phyloP scores from a whole-genome alignment of 2,113 vertebrate species.

The Pedionomus torquatus region DNA sequence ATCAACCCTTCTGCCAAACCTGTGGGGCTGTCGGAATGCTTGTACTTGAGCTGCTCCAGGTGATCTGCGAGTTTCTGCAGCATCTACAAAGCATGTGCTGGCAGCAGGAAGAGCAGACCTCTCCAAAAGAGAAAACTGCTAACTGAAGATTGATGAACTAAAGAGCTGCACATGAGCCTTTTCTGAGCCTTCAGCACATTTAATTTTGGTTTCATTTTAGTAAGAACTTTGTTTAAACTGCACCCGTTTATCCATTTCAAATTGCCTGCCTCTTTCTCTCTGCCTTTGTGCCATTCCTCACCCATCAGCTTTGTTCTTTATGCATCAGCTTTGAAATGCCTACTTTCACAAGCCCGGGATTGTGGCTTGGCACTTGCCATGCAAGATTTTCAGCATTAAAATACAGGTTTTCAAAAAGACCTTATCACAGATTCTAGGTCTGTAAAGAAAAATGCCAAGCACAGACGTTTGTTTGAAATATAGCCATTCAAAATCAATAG shows the following conservation, averaged over 20 bases:
- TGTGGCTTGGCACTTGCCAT: neutral
- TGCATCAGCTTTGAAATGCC: neutral
- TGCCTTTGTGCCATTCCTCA: neutral
- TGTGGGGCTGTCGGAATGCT: neutral
- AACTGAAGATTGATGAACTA: neutral
- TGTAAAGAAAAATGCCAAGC: neutral
- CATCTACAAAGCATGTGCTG: neutral
- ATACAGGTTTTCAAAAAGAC: neutral
- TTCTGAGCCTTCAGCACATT: neutral
- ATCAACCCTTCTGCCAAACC: neutral
- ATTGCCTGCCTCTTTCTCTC: neutral
- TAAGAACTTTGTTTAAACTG: neutral
- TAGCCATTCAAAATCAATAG: neutral
- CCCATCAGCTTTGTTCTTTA: neutral
- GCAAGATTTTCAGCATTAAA: neutral
- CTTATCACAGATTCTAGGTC: neutral
- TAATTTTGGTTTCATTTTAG: neutral
- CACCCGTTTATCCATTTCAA: neutral
- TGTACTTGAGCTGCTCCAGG: neutral
- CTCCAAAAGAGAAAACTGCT: constrained; percentile 1
- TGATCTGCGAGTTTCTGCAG: neutral
- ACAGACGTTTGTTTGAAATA: neutral
- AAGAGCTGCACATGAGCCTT: neutral
- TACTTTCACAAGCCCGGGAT: neutral
- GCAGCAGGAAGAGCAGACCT: neutral